A percentile compares a stretch with the other conserved stretches of the same genome.
phyloP scores from a whole-genome alignment of 2,113 vertebrate species.

The Corvus moneduloides region DNA sequence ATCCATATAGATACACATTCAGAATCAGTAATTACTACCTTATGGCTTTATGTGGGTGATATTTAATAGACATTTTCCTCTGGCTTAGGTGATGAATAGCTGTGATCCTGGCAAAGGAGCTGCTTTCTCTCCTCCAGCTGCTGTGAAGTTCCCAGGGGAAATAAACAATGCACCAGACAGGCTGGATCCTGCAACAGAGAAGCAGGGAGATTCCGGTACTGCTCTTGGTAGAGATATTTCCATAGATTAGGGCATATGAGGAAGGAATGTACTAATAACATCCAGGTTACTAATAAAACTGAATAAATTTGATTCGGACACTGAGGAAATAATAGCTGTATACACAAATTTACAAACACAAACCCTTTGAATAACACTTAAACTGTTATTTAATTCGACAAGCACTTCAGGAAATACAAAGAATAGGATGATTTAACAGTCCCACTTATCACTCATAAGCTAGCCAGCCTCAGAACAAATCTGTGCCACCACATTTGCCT shows the following conservation, averaged over 20 bases:
- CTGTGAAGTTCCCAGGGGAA: constrained; percentile 16
- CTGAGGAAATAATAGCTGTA: not conserved
- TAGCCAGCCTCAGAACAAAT: not conserved
- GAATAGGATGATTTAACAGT: not conserved
- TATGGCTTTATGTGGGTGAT: not conserved
- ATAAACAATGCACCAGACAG: constrained; percentile 3
- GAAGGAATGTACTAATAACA: constrained; percentile 1
- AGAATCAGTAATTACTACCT: not conserved
- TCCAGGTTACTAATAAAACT: not conserved
- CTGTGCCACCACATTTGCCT: not conserved
- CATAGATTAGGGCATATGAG: not conserved
- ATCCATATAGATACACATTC: not conserved
- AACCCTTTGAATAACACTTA: not conserved
- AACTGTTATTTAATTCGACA: not conserved
- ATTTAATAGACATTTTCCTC: not conserved
- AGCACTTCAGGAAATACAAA: not conserved
- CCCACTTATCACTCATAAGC: not conserved
- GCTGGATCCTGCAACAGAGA: not conserved
- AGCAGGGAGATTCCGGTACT: not conserved
- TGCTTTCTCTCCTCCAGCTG: not conserved
- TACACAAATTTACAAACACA: not conserved
- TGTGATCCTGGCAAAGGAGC: not conserved
- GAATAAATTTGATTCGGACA: not conserved
- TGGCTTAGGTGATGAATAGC: not conserved
- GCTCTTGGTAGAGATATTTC: not conserved